Base-by-base conservation (phyloP, 2,888 invertebrate species). In the Drosophila demipolita region DNA sequence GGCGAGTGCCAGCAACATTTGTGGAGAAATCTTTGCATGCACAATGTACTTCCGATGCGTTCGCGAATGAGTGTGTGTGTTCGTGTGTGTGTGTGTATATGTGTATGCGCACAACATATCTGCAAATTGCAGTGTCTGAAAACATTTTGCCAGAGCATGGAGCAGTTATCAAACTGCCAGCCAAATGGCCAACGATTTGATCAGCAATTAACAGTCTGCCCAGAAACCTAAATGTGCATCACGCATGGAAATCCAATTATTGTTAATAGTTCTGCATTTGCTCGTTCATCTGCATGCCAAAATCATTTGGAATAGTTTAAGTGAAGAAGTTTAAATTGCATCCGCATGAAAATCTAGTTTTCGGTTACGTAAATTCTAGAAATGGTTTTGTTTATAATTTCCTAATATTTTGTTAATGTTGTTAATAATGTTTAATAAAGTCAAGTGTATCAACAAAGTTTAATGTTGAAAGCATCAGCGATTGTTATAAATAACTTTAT, bases 11-110 rank as follows among this genome's bases (percentile, higher is more conserved):
- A 73, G 54, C 71, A 69, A 50, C 80, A 85, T 85, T 78, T 70
- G 64, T 49, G 83, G 65, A 65, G 83, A 85, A 84, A 87, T 87
- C 86, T 80, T 78, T 82, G 83, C 80, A 80, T 84, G 68, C 78
- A 80, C 75, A 82, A 84, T 85, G 70, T 71, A 73, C 71, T 61
- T 53, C 59, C 78, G 63, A 66, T 77, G 74, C 66, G 64, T 62
- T 58, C 50, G 68, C 48, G 57, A 15, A 9, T 54, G 58, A 63
- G 55, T 45, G 38, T 26, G 20, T 55, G 62, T 45, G 38, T 26
- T 36, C 50, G 32, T 32, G 50, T 42, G 60, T 52, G 69, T 23
- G 45, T 66, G 48, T 32, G 35, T 59, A 50, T 49, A 35, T 58
- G 58, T 53, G 35, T 57, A 26, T 73, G 26, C 69, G 53, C 73